Evolutionary conservation across 2,797 vertebrate species (phyloP), one percentile per base, ranked within the genome.

Genomic region (Bovichtus variegatus): DNA sequence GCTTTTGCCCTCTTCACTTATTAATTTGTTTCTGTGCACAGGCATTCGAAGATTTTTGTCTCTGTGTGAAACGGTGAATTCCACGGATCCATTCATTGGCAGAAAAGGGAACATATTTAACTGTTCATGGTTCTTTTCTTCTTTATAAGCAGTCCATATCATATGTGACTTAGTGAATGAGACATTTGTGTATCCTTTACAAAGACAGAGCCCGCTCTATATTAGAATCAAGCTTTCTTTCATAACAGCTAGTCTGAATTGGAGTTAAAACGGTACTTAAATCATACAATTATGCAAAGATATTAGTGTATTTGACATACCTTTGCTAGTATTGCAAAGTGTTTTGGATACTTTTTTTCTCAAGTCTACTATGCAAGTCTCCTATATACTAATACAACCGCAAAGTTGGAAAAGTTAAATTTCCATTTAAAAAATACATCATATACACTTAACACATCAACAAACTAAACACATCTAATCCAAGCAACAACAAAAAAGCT

Each of bases 1-100:
- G 66, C 29, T 76, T 81, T 75, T 88, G 83, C 81, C 86, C 86
- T 91, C 87, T 85, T 74, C 70, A 80, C 74, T 86, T 80, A 73
- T 67, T 76, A 88, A 81, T 71, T 79, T 54, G 55, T 77, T 87
- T 84, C 75, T 68, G 36, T 64, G 47, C 59, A 11, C 43, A 78
- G 13, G 67, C 59, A 72, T 83, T 88, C 68, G 36, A 21, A 58
- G 74, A 81, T 58, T 74, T 74, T 57, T 81, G 43, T 73, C 44
- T 61, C 12, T 38, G 15, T 89, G 78, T 83, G 77, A 78, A 83
- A 81, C 70, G 38, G 61, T 76, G 47, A 78, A 78, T 90, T 89
- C 67, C 63, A 85, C 38, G 47, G 78, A 81, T 81, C 80, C 66
- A 71, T 91, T 91, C 67, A 90, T 82, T 57, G 7, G 59, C 40